Evolutionary conservation across 2,797 vertebrate species (phyloP), one percentile per base, ranked within the genome.

Genomic region (Gymnoscopelus microlampas): DNA sequence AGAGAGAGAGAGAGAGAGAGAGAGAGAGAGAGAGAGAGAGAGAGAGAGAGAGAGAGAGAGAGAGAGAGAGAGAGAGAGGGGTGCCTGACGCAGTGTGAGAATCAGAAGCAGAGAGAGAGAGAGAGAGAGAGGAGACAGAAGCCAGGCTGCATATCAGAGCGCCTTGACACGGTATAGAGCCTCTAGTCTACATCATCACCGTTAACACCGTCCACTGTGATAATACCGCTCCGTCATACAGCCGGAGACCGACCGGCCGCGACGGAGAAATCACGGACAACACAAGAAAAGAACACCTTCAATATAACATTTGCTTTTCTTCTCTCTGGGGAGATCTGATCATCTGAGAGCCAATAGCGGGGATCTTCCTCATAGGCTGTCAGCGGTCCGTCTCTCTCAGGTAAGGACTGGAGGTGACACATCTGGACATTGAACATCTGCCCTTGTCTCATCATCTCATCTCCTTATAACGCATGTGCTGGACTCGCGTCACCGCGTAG

Each of bases 21-120:
- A 66, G 71, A 44, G 70, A 64, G 60, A 26, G 72, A 76, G 78
- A 82, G 81, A 60, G 76, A 76, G 85, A 85, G 85, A 78, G 53
- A 26, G 77, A 61, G 76, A 44, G 70, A 58, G 70, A 56, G 63
- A 23, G 62, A 15, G 66, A 56, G 61, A 15, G 55, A 57, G 74
- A 35, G 59, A 58, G 63, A 5, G 4, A 66, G 71, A 44, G 70
- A 64, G 60, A 26, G 72, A 76, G 78, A 82, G 81, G 59, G 76
- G 79, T 85, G 87, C 85, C 89, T 89, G 91, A 92, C 87, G 89
- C 88, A 91, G 89, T 90, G 87, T 88, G 85, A 88, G 81, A 81
- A 76, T 77, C 84, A 88, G 79, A 85, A 81, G 79, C 84, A 76
- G 85, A 85, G 85, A 78, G 53, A 26, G 26, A 54, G 53, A 53